These are phyloP conservation scores for Oryzias woworae DNA, from an alignment of 2,113 vertebrate genomes.

Conservation along the genomic window DNA sequence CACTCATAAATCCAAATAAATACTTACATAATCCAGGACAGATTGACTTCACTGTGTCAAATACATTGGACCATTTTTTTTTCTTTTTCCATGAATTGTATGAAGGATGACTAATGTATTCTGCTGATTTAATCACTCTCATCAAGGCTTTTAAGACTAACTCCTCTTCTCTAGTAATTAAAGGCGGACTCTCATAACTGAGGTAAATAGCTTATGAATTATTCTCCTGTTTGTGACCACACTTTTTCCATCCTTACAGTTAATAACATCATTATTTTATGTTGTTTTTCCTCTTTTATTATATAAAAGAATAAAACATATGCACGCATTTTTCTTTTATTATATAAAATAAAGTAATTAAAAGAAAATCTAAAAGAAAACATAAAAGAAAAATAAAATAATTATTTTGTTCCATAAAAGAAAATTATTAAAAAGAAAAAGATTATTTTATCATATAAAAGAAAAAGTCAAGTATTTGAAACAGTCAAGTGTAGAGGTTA, in stretches of 20 bases:
- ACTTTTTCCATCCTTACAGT: not conserved
- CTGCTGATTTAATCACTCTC: slow-evolving; percentile 9
- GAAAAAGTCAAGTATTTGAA: too few species aligned
- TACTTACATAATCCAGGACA: too few species aligned
- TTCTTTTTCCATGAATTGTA: not conserved
- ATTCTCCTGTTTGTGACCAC: slow-evolving; percentile 4
- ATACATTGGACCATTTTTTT: not conserved
- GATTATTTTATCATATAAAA: too few species aligned
- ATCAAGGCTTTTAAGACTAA: not conserved
- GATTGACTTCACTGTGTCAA: not conserved
- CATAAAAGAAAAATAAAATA: too few species aligned
- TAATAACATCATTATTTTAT: not conserved
- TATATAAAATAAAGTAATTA: too few species aligned
- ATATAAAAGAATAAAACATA: too few species aligned
- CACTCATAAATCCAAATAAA: too few species aligned
- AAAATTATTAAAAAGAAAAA: too few species aligned
- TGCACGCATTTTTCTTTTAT: too few species aligned
- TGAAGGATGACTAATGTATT: not conserved
- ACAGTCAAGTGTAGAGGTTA: not conserved
- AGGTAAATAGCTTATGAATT: slow-evolving; percentile 12
- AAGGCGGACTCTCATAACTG: slow-evolving; percentile 20
- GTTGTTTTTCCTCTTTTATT: too few species aligned
- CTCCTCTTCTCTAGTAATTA: not conserved
- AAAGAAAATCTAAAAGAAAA: too few species aligned
- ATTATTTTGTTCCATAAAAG: too few species aligned